Base-by-base conservation (phyloP, 2,113 vertebrate species). In the Seriola rivoliana region DNA sequence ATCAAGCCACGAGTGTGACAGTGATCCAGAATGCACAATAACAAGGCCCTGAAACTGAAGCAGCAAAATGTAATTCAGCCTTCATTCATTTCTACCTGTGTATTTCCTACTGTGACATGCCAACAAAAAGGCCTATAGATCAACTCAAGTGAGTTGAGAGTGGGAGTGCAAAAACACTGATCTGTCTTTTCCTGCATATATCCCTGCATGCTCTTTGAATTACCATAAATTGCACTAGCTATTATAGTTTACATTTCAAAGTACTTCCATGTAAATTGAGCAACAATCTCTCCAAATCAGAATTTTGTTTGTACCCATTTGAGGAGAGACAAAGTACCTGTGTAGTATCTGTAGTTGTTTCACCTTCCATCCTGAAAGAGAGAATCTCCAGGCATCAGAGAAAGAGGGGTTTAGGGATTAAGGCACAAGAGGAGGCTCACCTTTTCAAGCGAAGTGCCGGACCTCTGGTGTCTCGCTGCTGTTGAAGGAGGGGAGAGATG, bases 351-450 rank as follows among this genome's bases (percentile, higher is more conserved):
- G 29, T 8, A 0, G 42, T 50, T 9, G 7, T 46, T 66, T 50
- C 69, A 70, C 2, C 57, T 67, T 88, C 65, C 44, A 21, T 63
- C 76, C 86, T 89, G 87, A 80, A 91, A 91, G 66, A 91, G n/a
- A 91, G 42, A 83, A 84, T 71, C 84, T 88, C 80, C 65, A 68
- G 52, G 66, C 67, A 32, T 90, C 57, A 74, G 55, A 64, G 34
- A 65, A 21, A 75, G 44, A 48, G 36, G 59, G 48, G 40, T 75
- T 83, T 32, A 60, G 75, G 74, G 67, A 82, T 75, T 77, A 82
- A 86, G 86, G 90, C 88, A 91, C 81, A 82, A 75, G 93, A 92
- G 85, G 77, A 82, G 65, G 83, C 92, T 95, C 76, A 90, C 95
- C 90, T 95, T 90, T 88, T 62, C 29, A 58, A 75, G 66, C 48